Base-by-base conservation (phyloP, 1,140 invertebrate species). In the Chymomyza costata region DNA sequence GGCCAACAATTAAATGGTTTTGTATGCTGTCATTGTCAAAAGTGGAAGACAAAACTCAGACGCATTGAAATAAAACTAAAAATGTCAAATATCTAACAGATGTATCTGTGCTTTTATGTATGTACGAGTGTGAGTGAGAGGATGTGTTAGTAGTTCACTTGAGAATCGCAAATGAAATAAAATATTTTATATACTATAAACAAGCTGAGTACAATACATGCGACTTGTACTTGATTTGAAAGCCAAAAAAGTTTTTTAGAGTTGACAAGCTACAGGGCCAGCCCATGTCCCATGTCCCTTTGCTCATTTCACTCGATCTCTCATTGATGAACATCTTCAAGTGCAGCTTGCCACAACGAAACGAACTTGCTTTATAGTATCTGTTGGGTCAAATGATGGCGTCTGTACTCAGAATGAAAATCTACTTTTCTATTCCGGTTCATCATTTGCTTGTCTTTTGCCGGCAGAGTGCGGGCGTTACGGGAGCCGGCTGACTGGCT, bases 1-100 rank as follows among this genome's bases (percentile, higher is more conserved):
- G n/a, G n/a, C 39, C 41, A 43, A 40, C 73, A 78, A 80, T 78
- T 80, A 80, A 80, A 73, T 65, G 73, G 64, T 57, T 81, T 78
- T 78, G 74, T 66, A 65, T 52, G 68, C 67, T 80, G 73, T 68
- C 73, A 61, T 45, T 78, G 68, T 80, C 74, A 68, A 65, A 63
- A 43, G 52, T 52, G 40, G 44, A 43, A 54, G 35, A 54, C 16
- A 45, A 41, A 17, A 52, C 52, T 39, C 17, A 61, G 21, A 51
- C 52, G 35, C 35, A 57, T 46, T 50, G 41, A 45, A 54, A 60
- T 60, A 46, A 52, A 59, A 70, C 39, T 47, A 46, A 69, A 73
- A 80, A 68, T 80, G 67, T 78, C 73, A 80, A 78, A 59, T 65
- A 65, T 65, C 58, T 65, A 21, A 37, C 10, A 6, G 5, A 10